Percentiles rank a stretch among this genome's conserved stretches.
Conservation (phyloP, 2,888 invertebrate genomes). For the Chromoteleia sp. region DNA sequence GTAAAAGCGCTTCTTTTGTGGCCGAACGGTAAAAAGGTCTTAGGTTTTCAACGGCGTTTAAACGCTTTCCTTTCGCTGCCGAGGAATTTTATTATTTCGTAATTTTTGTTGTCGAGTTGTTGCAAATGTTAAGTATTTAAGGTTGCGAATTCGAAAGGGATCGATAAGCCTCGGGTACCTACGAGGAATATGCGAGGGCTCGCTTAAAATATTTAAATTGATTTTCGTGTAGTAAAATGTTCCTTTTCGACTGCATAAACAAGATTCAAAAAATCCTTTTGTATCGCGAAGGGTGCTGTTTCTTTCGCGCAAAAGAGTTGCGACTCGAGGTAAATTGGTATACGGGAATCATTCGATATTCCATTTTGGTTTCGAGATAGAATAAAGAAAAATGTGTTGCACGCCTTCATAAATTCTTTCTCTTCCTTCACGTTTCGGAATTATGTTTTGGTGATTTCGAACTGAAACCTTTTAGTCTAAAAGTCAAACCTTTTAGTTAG, state of each 20-base stretch:
- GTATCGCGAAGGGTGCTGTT: slow-evolving; percentile 4
- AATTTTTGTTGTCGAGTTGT: neutral
- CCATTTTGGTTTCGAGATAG: neutral
- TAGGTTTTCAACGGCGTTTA: no score
- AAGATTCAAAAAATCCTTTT: slow-evolving; percentile 17
- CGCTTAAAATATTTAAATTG: slow-evolving; percentile 34
- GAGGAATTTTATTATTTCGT: neutral
- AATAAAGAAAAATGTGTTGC: neutral
- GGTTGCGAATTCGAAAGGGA: neutral
- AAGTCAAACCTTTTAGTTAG: no score
- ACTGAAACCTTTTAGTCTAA: no score
- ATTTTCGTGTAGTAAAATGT: slow-evolving; percentile 26
- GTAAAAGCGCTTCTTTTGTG: neutral
- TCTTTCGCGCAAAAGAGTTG: neutral
- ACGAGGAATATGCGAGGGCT: slow-evolving; percentile 5
- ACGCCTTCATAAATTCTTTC: neutral
- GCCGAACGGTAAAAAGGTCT: neutral
- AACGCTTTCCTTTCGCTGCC: no score
- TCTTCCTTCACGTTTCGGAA: no score
- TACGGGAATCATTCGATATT: neutral
- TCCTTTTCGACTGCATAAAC: slow-evolving; percentile 28
- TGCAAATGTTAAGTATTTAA: neutral
- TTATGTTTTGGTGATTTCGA: no score
- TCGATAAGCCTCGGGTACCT: slow-evolving; percentile 5
- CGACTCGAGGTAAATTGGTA: neutral